Base-by-base conservation (phyloP, 53 echinoderm and acorn worm genomes). In the Holothuria leucospilota region DNA sequence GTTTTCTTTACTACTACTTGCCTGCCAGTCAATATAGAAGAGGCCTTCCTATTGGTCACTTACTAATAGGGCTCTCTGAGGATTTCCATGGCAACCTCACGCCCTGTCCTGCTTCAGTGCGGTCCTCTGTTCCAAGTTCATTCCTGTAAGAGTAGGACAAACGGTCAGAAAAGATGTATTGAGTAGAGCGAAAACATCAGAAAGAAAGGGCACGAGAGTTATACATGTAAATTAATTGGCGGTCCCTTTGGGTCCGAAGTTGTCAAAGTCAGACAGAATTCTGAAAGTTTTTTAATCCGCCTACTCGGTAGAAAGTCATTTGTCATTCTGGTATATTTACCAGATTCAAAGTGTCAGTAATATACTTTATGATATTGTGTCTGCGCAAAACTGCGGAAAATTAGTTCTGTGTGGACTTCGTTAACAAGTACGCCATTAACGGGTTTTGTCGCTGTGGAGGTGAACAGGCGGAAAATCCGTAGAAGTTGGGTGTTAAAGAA, bases 371-470 rank as follows among this genome's bases (percentile, higher is more conserved):
- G 84, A 83, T 83, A 83, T 83, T 83, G 84, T 83, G 84, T 65
- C 84, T 83, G 84, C 65, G 84, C 85, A 85, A 71, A 70, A 71
- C 38, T 28, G 63, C 74, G 77, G 86, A 74, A 86, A 63, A 86
- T 86, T 74, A 80, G 59, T 56, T 80, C 61, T 80, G 61, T 29
- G 80, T 38, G 80, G 80, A 61, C 80, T 80, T 60, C 61, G 80
- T 80, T 80, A 59, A 80, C 80, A 80, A 80, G 14, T 60, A 53
- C 29, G 80, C 56, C 61, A 59, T 28, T 60, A 59, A 61, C 80
- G 39, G 80, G 80, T 39, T 80, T 80, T 60, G 39, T 80, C 80
- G 80, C 60, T 59, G 58, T 80, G 59, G 61, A 59, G 80, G 80
- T 24, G 80, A 25, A 80, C 28, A 80, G 80, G 80, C 80, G 80